A percentile compares a stretch with the other conserved stretches of the same genome.
Evolutionary conservation across 2,113 vertebrate species (phyloP).

Genomic region (Gobiocypris rarus): DNA sequence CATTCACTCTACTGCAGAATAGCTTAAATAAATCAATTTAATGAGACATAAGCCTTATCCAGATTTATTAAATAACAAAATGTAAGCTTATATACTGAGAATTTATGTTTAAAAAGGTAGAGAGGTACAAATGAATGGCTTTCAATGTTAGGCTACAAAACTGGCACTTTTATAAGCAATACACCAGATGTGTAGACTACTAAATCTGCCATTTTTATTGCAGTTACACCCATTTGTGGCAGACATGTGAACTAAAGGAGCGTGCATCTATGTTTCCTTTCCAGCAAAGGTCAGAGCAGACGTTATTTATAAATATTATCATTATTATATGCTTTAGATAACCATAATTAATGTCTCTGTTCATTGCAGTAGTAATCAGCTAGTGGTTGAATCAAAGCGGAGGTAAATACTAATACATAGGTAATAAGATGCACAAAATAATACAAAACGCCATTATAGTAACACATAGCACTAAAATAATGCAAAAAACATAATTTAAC

Average conservation of each 20-base stretch:
- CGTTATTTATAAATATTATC: not conserved
- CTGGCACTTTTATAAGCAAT: slow-evolving; percentile 69
- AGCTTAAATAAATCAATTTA: slow-evolving; percentile 57
- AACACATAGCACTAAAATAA: not conserved
- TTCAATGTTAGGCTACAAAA: slow-evolving; percentile 63
- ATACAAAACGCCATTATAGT: no score
- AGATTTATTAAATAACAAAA: slow-evolving; percentile 58
- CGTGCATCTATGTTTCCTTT: not conserved
- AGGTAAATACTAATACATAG: no score
- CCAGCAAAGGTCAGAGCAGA: not conserved
- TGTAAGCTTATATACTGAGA: slow-evolving; percentile 18
- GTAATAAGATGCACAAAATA: no score
- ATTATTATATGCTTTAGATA: not conserved
- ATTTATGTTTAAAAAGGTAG: slow-evolving; percentile 58
- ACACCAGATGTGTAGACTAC: slow-evolving; percentile 70
- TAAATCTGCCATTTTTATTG: slow-evolving; percentile 67
- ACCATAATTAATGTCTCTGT: not conserved
- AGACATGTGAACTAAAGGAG: not conserved
- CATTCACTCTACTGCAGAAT: not conserved
- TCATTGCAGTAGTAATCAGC: not conserved
- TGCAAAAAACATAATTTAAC: no score
- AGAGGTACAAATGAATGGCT: slow-evolving; percentile 40
- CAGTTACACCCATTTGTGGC: slow-evolving; percentile 57
- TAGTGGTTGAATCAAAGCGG: not conserved
- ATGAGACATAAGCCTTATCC: slow-evolving; percentile 51